These are phyloP conservation scores for Ibycter americanus DNA, from an alignment of 2,797 vertebrate species.

Conservation along the genomic window DNA sequence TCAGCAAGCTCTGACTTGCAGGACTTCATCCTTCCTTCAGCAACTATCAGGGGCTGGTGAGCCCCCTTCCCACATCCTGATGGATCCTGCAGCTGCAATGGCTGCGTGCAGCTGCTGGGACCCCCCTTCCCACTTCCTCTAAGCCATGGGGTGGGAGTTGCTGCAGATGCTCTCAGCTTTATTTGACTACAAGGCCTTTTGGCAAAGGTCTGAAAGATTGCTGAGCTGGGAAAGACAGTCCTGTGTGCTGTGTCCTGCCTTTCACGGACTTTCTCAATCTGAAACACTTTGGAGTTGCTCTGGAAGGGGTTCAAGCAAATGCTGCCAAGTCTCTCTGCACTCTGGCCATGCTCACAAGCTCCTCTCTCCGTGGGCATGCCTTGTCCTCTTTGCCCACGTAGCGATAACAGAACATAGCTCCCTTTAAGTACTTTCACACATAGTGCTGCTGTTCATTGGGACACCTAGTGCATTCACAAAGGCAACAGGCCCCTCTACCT, in stretches of 20 bases:
- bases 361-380: background rate
- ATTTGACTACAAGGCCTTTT: background rate
- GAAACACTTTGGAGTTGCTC: background rate
- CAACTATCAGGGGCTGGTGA: background rate
- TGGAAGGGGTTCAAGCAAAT: background rate
- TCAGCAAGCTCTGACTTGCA: background rate
- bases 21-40: background rate
- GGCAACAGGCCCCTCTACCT: background rate
- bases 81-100: background rate
- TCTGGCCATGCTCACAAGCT: background rate
- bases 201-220: background rate
- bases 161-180: background rate
- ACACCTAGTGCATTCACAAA: background rate
- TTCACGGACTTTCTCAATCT: background rate
- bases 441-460: background rate
- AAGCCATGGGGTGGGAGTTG: background rate
- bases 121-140: background rate
- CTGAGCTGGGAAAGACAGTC: background rate
- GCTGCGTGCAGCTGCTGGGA: background rate
- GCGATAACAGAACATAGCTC: background rate
- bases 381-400: background rate
- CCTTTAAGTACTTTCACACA: background rate
- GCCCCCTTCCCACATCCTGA: background rate
- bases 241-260: background rate
- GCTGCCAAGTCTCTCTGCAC: rapidly evolving